Base-by-base conservation (phyloP, 2,888 invertebrate genomes). In the Synergus japonicus region DNA sequence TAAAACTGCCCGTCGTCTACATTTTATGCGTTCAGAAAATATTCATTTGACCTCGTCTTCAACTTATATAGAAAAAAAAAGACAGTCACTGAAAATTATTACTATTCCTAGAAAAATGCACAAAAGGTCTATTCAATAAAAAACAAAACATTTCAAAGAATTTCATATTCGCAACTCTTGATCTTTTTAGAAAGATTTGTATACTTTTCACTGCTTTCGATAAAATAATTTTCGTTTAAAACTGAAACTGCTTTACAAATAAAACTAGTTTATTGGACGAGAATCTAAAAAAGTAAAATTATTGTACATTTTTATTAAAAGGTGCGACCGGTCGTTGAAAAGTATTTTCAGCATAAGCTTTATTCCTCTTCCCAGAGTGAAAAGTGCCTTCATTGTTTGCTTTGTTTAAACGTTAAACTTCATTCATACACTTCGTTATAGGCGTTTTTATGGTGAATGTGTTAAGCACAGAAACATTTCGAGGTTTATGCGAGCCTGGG, bases 381-480 rank as follows among this genome's bases (percentile, higher is more conserved):
- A 69, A 67, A 69, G 15, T 44, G 46, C 46, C n/a, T 9, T 15
- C 46, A 46, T 69, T 49, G 9, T 29, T 49, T 67, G 18, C 44
- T 13, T 69, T 22, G 13, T 15, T 49, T 49, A 22, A 69, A 29
- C 29, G 69, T 49, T 69, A 29, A 69, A 69, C 29, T 0, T 29
- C 29, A 67, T 67, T 67, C 46, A 46, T 46, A 29, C 10, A 49
- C 22, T 69, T 69, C 46, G 29, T 8, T 54, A 54, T 54, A 7
- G n/a, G n/a, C n/a, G 54, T 29, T 29, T 69, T 69, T 49, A 49
- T 9, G 46, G 69, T 69, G 44, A 44, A 46, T 22, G 67, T 67
- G 67, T 67, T 67, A 67, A 67, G 67, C 67, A 13, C 29, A 46
- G 46, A 46, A 49, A 69, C 69, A 46, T 49, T 69, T 69, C 44